Base-by-base conservation (phyloP, 2,888 invertebrate species). In the Cheilosia soror region DNA sequence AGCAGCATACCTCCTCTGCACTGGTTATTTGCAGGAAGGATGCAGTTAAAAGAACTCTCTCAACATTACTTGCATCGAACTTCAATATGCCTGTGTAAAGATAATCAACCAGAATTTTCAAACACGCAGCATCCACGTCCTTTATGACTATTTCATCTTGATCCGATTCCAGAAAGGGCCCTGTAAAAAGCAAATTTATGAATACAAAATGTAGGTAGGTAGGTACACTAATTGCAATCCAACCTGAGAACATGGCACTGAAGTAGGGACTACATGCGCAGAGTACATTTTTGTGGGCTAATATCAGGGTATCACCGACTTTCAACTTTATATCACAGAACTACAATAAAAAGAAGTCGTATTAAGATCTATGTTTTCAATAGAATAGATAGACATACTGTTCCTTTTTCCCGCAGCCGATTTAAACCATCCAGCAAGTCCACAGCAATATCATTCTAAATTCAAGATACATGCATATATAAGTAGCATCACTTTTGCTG, bases 231-330 rank as follows among this genome's bases (percentile, higher is more conserved):
- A 37, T 60, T 49, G 25, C 27, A 44, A 42, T 37, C 47, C 66
- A 73, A 88, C 89, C 89, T 47, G 88, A 87, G 47, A 90, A 89
- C 89, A 90, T 89, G 44, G 89, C 88, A 88, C 82, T 76, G 42
- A 90, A 90, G 69, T 89, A 89, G 6, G 88, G 88, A 76, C 89
- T 89, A 27, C 88, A 89, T 5, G 89, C 89, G 5, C 89, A 89
- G 44, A 89, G 82, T n/a, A 89, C 87, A 75, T 88, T 89, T 37
- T 88, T 89, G 51, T 89, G 89, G 1, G 88, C 89, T 29, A 63
- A 73, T 49, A 89, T 88, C 11, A 82, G 68, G 1, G 81, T 71
- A 58, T 87, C 87, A 7, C 72, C 87, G 42, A 87, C 88, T 51
- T 71, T 75, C 11, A 89, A 37, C 5, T 69, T 87, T 1, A 89